Conservation (phyloP, 1,140 invertebrate genomes). For the Ceratosolen solmsi region DNA sequence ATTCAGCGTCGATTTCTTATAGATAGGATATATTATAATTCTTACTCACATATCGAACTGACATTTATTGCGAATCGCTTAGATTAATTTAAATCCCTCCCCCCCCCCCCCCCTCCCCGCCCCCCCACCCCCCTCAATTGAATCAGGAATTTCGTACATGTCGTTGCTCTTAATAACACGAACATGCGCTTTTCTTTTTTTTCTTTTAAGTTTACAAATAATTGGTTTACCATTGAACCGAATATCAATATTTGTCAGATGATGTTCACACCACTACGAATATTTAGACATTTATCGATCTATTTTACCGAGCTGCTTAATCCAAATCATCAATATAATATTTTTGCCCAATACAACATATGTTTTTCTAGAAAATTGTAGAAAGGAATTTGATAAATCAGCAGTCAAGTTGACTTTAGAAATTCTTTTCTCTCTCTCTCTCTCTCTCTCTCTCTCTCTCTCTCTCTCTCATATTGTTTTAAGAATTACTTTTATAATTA, state of each 20-base stretch:
- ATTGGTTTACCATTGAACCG: neutral
- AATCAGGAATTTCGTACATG: neutral
- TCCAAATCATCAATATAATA: neutral
- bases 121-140: neutral
- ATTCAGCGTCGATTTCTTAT: too few species aligned
- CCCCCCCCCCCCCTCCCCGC: neutral
- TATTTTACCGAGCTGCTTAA: neutral
- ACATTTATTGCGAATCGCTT: neutral
- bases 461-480: too few species aligned
- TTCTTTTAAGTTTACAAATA: neutral
- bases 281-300: neutral
- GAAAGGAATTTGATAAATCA: too few species aligned
- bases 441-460: too few species aligned
- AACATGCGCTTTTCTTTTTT: neutral
- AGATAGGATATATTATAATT: neutral
- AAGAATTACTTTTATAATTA: too few species aligned
- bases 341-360: too few species aligned
- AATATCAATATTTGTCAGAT: neutral
- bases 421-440: too few species aligned
- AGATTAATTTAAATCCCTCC: neutral
- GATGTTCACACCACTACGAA: neutral
- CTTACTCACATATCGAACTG: neutral
- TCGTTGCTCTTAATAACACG: neutral
- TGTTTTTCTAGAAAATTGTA: too few species aligned
- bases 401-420: too few species aligned